A percentile compares a stretch with the other conserved stretches of the same genome.
phyloP scores from a whole-genome alignment of 2,797 vertebrate species.

The Cynopterus sphinx region DNA sequence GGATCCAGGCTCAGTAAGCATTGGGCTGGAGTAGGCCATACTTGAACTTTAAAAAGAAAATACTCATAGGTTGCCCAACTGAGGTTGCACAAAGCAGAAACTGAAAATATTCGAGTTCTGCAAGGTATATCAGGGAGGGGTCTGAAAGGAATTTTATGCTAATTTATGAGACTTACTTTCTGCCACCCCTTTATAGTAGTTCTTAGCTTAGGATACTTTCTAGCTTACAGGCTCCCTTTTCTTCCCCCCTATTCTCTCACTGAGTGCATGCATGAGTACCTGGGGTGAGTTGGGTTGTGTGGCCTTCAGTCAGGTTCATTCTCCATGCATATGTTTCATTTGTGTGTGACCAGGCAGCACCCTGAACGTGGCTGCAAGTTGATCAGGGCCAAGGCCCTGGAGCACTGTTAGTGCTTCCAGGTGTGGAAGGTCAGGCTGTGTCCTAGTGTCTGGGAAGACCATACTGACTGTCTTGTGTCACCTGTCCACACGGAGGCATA shows the following conservation, averaged over 20 bases:
- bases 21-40: accelerated
- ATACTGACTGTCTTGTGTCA: accelerated
- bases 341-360: no score
- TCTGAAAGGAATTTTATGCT: neutral
- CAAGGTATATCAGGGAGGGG: neutral
- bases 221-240: accelerated
- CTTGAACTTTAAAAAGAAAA: neutral
- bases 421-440: neutral
- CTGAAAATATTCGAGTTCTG: neutral
- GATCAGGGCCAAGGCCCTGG: neutral
- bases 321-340: neutral
- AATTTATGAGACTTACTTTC: neutral
- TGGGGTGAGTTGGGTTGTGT: accelerated
- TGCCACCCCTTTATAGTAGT: neutral
- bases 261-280: accelerated
- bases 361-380: neutral
- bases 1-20: neutral
- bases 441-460: neutral
- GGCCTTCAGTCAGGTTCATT: accelerated
- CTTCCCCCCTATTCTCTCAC: neutral
- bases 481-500: neutral
- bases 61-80: neutral
- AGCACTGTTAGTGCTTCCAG: accelerated
- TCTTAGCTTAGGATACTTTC: neutral
- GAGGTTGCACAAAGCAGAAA: neutral